Conservation (phyloP, 2,113 vertebrate species). For the Sakesphorus luctuosus region DNA sequence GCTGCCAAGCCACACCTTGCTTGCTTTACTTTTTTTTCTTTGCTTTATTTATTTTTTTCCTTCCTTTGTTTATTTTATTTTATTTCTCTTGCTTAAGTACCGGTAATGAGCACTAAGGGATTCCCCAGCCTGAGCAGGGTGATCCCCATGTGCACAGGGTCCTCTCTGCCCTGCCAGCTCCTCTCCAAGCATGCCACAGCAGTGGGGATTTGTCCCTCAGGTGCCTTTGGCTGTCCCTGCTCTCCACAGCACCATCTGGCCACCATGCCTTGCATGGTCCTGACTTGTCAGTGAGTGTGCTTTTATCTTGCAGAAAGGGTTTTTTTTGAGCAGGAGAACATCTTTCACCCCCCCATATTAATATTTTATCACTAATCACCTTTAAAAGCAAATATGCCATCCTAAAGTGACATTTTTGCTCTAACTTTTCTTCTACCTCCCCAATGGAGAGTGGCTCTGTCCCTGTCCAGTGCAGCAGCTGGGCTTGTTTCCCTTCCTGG, state of each 20-base stretch:
- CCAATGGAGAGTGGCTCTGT: rapidly evolving
- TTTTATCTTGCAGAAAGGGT: not conserved
- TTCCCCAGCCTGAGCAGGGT: not conserved
- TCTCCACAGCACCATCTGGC: rapidly evolving
- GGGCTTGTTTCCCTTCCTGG: not conserved
- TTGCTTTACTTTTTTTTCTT: not conserved
- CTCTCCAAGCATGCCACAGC: rapidly evolving
- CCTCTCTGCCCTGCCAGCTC: not conserved
- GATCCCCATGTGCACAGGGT: not conserved
- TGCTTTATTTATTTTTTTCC: not conserved
- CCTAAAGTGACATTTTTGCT: not conserved
- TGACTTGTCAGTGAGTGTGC: rapidly evolving
- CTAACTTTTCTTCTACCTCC: not conserved
- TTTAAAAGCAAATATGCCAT: not conserved
- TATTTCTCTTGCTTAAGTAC: not conserved
- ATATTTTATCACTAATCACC: not conserved
- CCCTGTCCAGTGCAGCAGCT: not conserved
- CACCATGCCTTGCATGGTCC: not conserved
- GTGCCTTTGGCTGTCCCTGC: not conserved
- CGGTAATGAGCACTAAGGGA: not conserved
- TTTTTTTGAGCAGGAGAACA: not conserved
- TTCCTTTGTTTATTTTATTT: not conserved
- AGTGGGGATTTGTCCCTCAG: not conserved
- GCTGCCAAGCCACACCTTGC: not conserved
- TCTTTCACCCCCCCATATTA: not conserved